phyloP scores from a whole-genome alignment of 2,113 vertebrate genomes.

The Steatornis caripensis region DNA sequence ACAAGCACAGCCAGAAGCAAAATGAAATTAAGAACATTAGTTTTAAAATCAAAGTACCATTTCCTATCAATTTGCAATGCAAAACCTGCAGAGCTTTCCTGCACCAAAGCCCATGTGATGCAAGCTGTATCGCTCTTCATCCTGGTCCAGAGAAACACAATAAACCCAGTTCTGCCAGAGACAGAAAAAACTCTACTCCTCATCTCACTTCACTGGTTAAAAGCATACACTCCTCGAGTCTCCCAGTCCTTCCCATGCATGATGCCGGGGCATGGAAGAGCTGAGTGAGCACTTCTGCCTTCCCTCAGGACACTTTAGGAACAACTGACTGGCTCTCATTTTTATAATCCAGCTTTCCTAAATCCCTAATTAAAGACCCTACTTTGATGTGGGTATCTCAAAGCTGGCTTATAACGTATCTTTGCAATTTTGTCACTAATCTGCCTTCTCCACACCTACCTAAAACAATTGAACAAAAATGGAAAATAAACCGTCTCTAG shows the following conservation, averaged over 20 bases:
- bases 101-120: not conserved
- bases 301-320: not conserved
- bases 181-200: not conserved
- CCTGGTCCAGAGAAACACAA: not conserved
- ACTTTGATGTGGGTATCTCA: not conserved
- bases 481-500: not conserved
- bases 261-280: not conserved
- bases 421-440: not conserved
- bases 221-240: not conserved
- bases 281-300: not conserved
- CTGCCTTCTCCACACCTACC: not conserved
- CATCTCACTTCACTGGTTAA: not conserved
- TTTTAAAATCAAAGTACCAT: not conserved
- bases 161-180: not conserved
- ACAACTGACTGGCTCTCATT: not conserved
- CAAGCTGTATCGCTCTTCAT: not conserved
- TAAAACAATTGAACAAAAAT: not conserved
- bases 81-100: not conserved
- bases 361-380: not conserved
- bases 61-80: not conserved
- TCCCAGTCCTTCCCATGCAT: not conserved
- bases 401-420: not conserved
- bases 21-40: not conserved
- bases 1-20: not conserved
- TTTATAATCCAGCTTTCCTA: conserved; percentile 27